Base-by-base conservation (phyloP, 1,140 invertebrate species). In the Plodia interpunctella region DNA sequence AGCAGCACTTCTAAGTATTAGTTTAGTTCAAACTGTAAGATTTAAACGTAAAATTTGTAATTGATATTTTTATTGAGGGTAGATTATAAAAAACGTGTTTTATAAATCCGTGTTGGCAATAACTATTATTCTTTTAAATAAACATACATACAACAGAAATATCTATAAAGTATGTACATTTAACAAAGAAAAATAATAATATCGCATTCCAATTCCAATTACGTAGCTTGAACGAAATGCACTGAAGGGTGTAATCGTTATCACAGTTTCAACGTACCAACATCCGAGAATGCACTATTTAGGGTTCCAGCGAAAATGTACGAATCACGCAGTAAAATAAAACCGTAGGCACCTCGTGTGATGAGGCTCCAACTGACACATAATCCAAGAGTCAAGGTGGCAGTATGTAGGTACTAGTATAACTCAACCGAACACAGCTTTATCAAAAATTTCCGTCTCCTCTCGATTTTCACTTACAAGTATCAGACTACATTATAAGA, bases 331-430 rank as follows among this genome's bases (percentile, higher is more conserved):
- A 59, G 35, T 54, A 49, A 13, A 44, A 50, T 54, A 49, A 5
- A 44, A 49, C 49, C 54, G 49, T 30, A 57, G 25, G 35, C 58
- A 65, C 63, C 62, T 69, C 63, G 68, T 70, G 70, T 66, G 62
- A 67, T 65, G 57, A 63, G 63, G 76, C 59, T 76, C 63, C 61
- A 75, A 68, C 72, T 74, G 72, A 78, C 74, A 76, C 68, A 76
- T 76, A 74, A 77, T 80, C 72, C 73, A 68, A 80, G 68, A 73
- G 70, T 75, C 77, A 80, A 80, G 77, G 77, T 82, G 74, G 78
- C 78, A 79, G 49, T 56, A 59, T 55, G n/a, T n/a, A n/a, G n/a
- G n/a, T n/a, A n/a, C n/a, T n/a, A n/a, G 62, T 70, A 63, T 62
- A 62, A 66, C 60, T 59, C 66, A 63, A 62, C 53, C 63, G 63